Percentiles rank a stretch among this genome's conserved stretches.
Conservation (phyloP, 2,113 vertebrate genomes). For the Dendropsophus ebraccatus region DNA sequence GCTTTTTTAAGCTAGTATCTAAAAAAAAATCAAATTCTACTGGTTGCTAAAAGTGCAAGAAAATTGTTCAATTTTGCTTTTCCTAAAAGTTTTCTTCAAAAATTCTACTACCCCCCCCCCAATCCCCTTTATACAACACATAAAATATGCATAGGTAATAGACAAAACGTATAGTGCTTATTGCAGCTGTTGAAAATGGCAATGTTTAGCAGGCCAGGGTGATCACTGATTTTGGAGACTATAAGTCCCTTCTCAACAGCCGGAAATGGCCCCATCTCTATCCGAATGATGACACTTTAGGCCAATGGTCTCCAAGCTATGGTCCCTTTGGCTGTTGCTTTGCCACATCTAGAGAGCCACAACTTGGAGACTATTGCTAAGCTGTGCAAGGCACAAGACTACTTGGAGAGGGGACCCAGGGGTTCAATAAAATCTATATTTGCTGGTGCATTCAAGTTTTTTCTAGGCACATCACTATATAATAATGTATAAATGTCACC, state of each 20-base stretch:
- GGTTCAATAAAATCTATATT: conserved; percentile 78
- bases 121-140: conserved; percentile 85
- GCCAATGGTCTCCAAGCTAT: not conserved
- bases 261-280: conserved; percentile 16
- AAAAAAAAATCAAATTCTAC: not conserved
- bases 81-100: conserved; percentile 66
- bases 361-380: not conserved
- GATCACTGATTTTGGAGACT: not conserved
- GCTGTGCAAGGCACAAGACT: conserved; percentile 81
- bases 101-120: conserved; percentile 60
- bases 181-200: conserved; percentile 79
- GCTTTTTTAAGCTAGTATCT: not conserved
- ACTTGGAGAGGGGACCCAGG: conserved; percentile 67
- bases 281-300: conserved; percentile 78
- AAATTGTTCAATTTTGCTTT: not conserved
- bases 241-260: not conserved
- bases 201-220: conserved; percentile 48
- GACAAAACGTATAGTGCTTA: conserved; percentile 77
- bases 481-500: not conserved
- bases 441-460: conserved; percentile 88
- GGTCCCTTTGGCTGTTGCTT: not conserved
- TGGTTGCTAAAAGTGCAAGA: not conserved
- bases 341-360: not conserved
- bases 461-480: conserved; percentile 75
- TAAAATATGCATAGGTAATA: conserved; percentile 85